Base-by-base conservation (phyloP, 2,888 invertebrate genomes). In the Eurytoma californica region DNA sequence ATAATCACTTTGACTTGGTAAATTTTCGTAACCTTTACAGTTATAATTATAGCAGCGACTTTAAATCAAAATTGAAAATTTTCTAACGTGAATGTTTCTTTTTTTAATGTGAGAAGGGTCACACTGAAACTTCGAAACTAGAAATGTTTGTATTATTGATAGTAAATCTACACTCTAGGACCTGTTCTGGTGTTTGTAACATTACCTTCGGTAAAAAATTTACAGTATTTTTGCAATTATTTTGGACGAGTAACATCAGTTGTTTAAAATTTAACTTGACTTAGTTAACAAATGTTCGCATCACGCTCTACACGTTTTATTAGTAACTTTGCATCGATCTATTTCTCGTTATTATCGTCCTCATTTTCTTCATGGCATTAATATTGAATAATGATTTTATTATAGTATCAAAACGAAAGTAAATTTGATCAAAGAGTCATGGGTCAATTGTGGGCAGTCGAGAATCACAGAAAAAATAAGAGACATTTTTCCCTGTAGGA, bases 231-330 rank as follows among this genome's bases (percentile, higher is more conserved):
- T 68, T 61, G 53, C 83, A 81, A 79, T 85, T 85, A 85, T 82
- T 88, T 88, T 87, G 87, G 88, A 89, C 87, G 88, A 87, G 84
- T 86, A 89, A 89, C 87, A 88, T 88, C 86, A 86, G 89, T 89
- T 87, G 84, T 87, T 88, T 87, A 86, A 85, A 83, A 82, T 83
- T 81, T 83, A 82, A 83, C 82, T 83, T 75, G 80, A 77, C 73
- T 75, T 83, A 72, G 60, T 65, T 74, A 74, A 70, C 63, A 39
- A 65, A 49, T n/a, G 47, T 53, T 63, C 51, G 66, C 16, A 70
- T 72, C 63, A 81, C 82, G 73, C 82, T 77, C 72, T 72, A 80
- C 69, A 82, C 77, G 18, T 69, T 80, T 80, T 83, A 84, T 82
- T 85, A 85, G 84, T 86, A 86, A 87, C 86, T 86, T 84, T 82